Evolutionary conservation across 2,113 vertebrate species (phyloP).

Genomic region (Saguinus midas): DNA sequence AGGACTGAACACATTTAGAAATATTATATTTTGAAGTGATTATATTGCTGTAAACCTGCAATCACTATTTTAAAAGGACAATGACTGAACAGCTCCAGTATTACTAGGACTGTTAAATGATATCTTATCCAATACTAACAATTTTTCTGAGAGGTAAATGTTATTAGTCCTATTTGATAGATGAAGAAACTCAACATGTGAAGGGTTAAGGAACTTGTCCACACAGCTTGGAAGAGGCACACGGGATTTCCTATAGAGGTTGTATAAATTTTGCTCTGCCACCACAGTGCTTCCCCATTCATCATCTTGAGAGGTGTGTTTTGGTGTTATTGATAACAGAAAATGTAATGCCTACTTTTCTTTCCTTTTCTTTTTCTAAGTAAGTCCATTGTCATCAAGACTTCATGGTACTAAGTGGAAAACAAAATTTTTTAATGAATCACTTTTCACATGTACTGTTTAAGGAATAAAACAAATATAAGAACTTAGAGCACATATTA

Average conservation of each 20-base stretch:
- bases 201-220: background rate
- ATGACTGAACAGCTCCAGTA: background rate
- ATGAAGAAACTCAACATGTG: background rate
- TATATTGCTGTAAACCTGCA: background rate
- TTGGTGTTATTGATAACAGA: background rate
- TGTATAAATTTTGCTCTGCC: background rate
- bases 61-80: background rate
- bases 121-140: background rate
- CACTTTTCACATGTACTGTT: background rate
- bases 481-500: no score
- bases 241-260: background rate
- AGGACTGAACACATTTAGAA: background rate
- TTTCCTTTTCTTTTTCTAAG: background rate
- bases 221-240: background rate
- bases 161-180: background rate
- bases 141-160: background rate
- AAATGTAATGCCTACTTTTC: background rate
- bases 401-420: background rate
- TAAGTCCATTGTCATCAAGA: background rate
- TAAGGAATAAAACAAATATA: background rate
- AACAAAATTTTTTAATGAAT: background rate
- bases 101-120: background rate
- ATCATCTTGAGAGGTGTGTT: background rate
- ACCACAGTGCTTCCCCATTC: background rate
- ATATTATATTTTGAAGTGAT: background rate